These are phyloP conservation scores for Drosophila willistoni DNA, from an alignment of 1,140 invertebrate species.

Conservation along the genomic window DNA sequence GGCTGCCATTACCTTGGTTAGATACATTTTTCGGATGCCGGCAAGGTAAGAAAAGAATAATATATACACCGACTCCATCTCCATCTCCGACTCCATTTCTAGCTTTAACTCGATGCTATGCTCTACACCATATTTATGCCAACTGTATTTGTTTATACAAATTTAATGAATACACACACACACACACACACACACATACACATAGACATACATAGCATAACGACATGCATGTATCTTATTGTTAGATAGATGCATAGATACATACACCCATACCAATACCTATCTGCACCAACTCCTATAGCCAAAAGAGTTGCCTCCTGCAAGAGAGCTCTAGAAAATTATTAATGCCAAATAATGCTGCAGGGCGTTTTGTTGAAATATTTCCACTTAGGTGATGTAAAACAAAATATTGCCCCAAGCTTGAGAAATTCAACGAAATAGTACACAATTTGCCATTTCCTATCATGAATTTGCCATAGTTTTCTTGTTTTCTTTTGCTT, in stretches of 20 bases:
- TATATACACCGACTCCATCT: constrained; percentile 42
- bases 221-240: constrained; percentile 37
- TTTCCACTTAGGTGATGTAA: constrained; percentile 18
- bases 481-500: neutral
- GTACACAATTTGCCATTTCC: constrained; percentile 1
- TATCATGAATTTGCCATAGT: neutral
- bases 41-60: constrained; percentile 59
- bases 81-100: constrained; percentile 26
- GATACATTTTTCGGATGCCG: constrained; percentile 37
- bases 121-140: constrained; percentile 63
- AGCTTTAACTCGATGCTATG: constrained; percentile 27
- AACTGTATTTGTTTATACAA: constrained; percentile 80
- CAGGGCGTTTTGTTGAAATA: constrained; percentile 30
- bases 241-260: constrained; percentile 12
- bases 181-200: neutral
- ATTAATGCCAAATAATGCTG: constrained; percentile 23
- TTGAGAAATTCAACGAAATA: constrained; percentile 5
- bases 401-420: constrained; percentile 2
- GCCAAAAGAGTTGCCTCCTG: neutral
- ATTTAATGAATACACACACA: constrained; percentile 77
- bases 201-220: neutral
- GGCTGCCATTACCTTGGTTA: constrained; percentile 65
- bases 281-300: neutral
- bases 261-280: neutral
- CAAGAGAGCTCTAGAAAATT: constrained; percentile 15